Conservation (phyloP, 2,888 invertebrate genomes). For the Rhodophaea formosa region DNA sequence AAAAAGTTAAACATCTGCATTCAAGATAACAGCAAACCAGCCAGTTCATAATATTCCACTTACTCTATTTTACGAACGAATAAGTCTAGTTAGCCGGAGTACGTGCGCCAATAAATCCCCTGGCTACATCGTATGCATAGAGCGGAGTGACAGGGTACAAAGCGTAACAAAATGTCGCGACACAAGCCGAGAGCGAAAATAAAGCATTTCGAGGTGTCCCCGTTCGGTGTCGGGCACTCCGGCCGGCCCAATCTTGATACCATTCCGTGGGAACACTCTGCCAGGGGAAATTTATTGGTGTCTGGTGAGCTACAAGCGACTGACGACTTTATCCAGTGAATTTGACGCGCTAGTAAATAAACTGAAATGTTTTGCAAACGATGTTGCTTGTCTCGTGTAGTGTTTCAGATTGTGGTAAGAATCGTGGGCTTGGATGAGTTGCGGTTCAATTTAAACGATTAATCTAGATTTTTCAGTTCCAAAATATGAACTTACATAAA, state of each 20-base stretch:
- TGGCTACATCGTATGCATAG: constrained; percentile 16
- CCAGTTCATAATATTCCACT: constrained; percentile 9
- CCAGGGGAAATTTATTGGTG: constrained; percentile 72
- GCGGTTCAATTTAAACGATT: background rate
- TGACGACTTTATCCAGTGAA: constrained; percentile 74
- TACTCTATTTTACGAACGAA: constrained; percentile 3
- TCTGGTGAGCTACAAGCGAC: constrained; percentile 67
- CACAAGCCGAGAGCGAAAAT: constrained; percentile 70
- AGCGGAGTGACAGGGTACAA: constrained; percentile 63
- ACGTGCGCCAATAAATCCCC: constrained; percentile 16
- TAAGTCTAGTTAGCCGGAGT: background rate
- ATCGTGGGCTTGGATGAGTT: background rate
- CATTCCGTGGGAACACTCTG: constrained; percentile 72
- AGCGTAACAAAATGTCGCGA: constrained; percentile 68
- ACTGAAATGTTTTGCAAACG: constrained; percentile 27
- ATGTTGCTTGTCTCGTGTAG: constrained; percentile 13
- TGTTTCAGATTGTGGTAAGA: background rate
- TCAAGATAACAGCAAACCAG: background rate
- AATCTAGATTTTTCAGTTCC: too few species aligned
- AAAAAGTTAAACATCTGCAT: background rate
- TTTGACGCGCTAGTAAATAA: constrained; percentile 56
- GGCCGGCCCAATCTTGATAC: constrained; percentile 68
- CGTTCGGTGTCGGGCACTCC: constrained; percentile 38
- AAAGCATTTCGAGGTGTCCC: constrained; percentile 69
- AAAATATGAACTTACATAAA: too few species aligned